Conservation (phyloP, 30 jellyfish, hydroid and myxozoan species). For the Calvadosia cruxmelitensis region DNA sequence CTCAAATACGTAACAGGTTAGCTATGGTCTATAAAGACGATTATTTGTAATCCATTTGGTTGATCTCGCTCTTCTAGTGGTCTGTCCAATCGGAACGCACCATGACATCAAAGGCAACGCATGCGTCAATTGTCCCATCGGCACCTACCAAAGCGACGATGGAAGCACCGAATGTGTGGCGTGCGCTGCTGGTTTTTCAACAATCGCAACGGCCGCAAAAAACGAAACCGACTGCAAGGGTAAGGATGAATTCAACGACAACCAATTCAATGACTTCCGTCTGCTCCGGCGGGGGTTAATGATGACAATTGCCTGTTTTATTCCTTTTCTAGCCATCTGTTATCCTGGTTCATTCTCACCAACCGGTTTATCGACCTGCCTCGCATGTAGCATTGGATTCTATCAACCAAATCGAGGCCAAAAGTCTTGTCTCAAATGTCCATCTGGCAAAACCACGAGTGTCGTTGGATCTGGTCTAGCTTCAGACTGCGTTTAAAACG, state of each 20-base stretch:
- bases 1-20: too few relatives aligned
- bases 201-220: slow-evolving; percentile 28
- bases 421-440: slow-evolving; percentile 56
- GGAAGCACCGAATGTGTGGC: slow-evolving; percentile 43
- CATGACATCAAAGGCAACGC: slow-evolving; percentile 23
- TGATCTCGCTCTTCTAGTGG: too few relatives aligned
- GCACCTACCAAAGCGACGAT: slow-evolving; percentile 53
- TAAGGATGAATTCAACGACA: not conserved
- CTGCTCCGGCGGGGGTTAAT: not conserved
- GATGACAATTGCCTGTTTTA: too few relatives aligned
- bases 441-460: slow-evolving; percentile 37
- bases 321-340: slow-evolving; percentile 45
- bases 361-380: slow-evolving; percentile 43
- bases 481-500: too few relatives aligned
- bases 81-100: slow-evolving; percentile 53
- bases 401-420: slow-evolving; percentile 58
- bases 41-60: too few relatives aligned
- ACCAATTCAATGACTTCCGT: not conserved
- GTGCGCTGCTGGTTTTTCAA: slow-evolving; percentile 40
- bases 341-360: slow-evolving; percentile 71
- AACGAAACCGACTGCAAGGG: slow-evolving; percentile 48
- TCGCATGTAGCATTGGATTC: slow-evolving; percentile 55
- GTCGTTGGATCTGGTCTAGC: too few relatives aligned
- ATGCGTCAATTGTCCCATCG: slow-evolving; percentile 23
- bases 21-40: too few relatives aligned